These are phyloP conservation scores for Phenganax subtilis DNA, from an alignment of 92 coral and sea anemone genomes.

Conservation along the genomic window DNA sequence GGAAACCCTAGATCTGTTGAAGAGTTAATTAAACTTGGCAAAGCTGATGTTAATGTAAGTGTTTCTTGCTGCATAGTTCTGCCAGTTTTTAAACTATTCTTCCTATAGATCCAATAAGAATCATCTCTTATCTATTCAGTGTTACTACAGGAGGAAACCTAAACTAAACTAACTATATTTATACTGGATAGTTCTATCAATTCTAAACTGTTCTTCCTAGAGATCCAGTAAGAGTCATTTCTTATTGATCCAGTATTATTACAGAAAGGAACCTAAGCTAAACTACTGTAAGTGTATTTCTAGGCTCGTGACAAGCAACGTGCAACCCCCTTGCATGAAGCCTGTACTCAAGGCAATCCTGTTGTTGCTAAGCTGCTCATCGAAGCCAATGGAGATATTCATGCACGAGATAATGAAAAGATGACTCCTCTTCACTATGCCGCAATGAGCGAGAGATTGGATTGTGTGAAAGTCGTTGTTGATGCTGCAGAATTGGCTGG, in stretches of 20 bases:
- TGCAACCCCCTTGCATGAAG: slow-evolving; percentile 83
- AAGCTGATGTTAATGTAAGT: slow-evolving; percentile 73
- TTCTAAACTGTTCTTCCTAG: no score
- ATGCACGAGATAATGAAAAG: slow-evolving; percentile 26
- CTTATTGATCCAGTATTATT: no score
- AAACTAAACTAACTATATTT: neutral
- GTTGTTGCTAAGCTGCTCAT: slow-evolving; percentile 55
- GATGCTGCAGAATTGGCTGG: slow-evolving; percentile 51
- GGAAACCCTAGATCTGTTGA: slow-evolving; percentile 59
- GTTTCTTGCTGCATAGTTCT: neutral
- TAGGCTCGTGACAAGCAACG: slow-evolving; percentile 57
- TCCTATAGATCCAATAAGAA: neutral
- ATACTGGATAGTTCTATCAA: no score
- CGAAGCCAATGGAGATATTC: slow-evolving; percentile 24
- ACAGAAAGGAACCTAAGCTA: neutral
- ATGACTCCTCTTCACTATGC: slow-evolving; percentile 38
- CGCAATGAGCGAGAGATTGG: slow-evolving; percentile 31
- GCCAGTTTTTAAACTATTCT: neutral
- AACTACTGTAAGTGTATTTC: neutral
- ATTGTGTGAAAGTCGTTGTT: slow-evolving; percentile 23
- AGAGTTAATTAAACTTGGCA: slow-evolving; percentile 58
- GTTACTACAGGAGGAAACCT: neutral
- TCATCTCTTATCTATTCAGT: no score
- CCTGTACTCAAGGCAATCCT: slow-evolving; percentile 75
- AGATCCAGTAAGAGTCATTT: no score